A percentile compares a stretch with the other conserved stretches of the same genome.
phyloP scores from a whole-genome alignment of 2,113 vertebrate species.

The Hippolais icterina region DNA sequence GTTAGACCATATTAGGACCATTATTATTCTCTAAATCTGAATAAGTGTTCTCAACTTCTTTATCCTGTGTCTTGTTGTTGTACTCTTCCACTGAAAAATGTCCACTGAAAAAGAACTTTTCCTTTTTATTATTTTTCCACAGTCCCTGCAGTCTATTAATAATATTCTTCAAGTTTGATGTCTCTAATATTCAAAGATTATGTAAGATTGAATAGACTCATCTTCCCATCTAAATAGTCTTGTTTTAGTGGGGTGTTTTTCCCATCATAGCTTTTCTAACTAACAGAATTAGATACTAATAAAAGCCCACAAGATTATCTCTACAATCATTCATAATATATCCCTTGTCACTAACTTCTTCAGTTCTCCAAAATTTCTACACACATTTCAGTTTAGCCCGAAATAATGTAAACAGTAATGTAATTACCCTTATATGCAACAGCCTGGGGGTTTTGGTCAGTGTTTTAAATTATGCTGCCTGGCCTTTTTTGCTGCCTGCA shows the following conservation, averaged over 20 bases:
- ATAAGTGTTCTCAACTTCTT: neutral
- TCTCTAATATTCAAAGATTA: neutral
- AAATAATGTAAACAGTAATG: neutral
- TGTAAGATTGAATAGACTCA: neutral
- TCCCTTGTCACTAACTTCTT: neutral
- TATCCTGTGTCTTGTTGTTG: neutral
- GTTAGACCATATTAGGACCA: neutral
- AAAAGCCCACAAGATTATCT: neutral
- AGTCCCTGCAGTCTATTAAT: neutral
- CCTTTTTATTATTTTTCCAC: neutral
- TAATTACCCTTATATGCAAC: neutral
- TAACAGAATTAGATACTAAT: neutral
- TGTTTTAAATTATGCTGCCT: neutral
- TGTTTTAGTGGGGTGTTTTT: neutral
- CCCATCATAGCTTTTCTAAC: neutral
- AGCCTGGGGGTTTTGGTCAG: neutral
- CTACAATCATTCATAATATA: neutral
- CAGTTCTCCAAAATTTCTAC: neutral
- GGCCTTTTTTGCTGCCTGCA: neutral
- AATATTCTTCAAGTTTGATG: neutral
- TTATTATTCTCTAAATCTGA: neutral
- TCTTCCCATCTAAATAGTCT: neutral
- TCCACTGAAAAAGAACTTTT: neutral
- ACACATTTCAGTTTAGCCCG: neutral
- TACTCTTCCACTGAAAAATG: neutral